These are phyloP conservation scores for Neosilurus hyrtlii DNA, from an alignment of 2,797 vertebrate species.

Conservation along the genomic window DNA sequence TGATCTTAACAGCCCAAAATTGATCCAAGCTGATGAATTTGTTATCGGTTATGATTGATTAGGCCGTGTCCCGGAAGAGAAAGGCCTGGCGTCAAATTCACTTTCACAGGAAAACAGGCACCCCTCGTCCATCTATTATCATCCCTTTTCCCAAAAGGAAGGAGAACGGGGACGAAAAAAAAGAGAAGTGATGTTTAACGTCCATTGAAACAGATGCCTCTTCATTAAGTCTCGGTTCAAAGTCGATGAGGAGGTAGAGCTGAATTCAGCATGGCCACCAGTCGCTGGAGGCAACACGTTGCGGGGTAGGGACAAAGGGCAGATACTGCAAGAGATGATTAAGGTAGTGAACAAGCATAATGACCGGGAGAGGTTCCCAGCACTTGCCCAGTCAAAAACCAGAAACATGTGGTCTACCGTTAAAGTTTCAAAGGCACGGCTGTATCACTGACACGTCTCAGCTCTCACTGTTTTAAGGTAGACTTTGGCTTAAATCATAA, in stretches of 20 bases:
- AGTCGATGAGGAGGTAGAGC: conserved; percentile 41
- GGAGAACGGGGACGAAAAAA: conserved; percentile 64
- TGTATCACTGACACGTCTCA: conserved; percentile 60
- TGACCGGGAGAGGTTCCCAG: conserved; percentile 72
- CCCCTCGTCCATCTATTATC: conserved; percentile 59
- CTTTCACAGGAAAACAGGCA: conserved; percentile 57
- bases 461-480: conserved; percentile 49
- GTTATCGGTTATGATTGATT: conserved; percentile 95
- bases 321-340: conserved; percentile 78
- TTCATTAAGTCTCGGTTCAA: conserved; percentile 60
- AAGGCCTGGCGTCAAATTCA: conserved; percentile 75
- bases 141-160: conserved; percentile 58
- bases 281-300: conserved; percentile 50
- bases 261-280: conserved; percentile 51
- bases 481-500: conserved; percentile 59
- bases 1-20: conserved; percentile 97
- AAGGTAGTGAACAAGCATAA: conserved; percentile 81
- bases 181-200: conserved; percentile 66
- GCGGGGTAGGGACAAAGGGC: conserved; percentile 64
- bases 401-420: conserved; percentile 71
- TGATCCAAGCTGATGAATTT: conserved; percentile 99
- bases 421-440: conserved; percentile 66
- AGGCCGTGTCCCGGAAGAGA: conserved; percentile 73
- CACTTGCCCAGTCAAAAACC: conserved; percentile 62
- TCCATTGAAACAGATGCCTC: conserved; percentile 67